These are phyloP conservation scores for Platichthys flesus DNA, from an alignment of 2,113 vertebrate genomes.

Conservation along the genomic window DNA sequence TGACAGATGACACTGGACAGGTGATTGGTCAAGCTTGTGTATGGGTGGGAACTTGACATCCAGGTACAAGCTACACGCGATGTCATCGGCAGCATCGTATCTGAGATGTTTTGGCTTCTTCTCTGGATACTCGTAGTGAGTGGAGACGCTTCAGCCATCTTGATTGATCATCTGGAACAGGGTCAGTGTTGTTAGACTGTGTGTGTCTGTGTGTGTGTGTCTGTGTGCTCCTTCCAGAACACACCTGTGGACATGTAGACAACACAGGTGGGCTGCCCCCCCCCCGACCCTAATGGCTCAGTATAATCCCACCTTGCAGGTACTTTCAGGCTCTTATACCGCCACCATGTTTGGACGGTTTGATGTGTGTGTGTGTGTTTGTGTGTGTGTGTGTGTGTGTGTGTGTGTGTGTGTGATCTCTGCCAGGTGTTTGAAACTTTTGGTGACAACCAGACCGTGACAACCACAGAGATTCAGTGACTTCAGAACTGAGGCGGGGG, in stretches of 20 bases:
- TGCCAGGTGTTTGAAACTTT: slow-evolving; percentile 56
- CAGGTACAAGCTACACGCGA: too few species aligned
- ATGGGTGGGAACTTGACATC: too few species aligned
- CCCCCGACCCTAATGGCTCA: slow-evolving; percentile 11
- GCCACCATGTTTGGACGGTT: background rate
- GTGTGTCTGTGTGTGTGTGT: background rate
- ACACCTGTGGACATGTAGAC: slow-evolving; percentile 42
- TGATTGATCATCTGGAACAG: background rate
- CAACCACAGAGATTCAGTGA: slow-evolving; percentile 32
- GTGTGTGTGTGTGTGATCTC: slow-evolving; percentile 14
- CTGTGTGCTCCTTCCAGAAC: slow-evolving; percentile 22
- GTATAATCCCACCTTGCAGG: slow-evolving; percentile 43
- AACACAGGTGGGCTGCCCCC: slow-evolving; percentile 37
- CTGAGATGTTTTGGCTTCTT: too few species aligned
- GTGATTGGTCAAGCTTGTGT: too few species aligned
- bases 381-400: slow-evolving; percentile 8
- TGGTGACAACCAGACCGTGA: slow-evolving; percentile 59
- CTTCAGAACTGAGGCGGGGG: slow-evolving; percentile 3
- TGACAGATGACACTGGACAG: too few species aligned
- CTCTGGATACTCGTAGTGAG: too few species aligned
- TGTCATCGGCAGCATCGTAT: too few species aligned
- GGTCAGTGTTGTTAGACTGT: slow-evolving; percentile 18
- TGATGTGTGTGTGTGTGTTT: slow-evolving; percentile 19
- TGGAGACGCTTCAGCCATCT: too few species aligned
- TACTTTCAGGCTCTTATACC: slow-evolving; percentile 26